A percentile compares a stretch with the other conserved stretches of the same genome.
phyloP scores from a whole-genome alignment of 2,113 vertebrate species.

The Odobenus rosmarus region DNA sequence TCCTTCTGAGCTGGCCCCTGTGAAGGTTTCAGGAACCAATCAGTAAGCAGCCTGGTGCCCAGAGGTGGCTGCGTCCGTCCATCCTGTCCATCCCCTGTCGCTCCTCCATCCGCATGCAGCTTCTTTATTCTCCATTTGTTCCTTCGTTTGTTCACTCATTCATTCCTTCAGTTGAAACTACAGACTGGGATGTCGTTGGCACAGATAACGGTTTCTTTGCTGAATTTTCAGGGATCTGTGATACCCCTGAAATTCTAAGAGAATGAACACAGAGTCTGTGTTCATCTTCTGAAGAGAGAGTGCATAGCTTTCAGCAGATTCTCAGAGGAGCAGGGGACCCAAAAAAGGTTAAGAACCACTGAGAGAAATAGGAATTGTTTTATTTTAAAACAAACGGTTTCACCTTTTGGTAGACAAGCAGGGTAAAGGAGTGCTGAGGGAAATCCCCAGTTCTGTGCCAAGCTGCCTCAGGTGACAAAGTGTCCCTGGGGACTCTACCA shows the following conservation, averaged over 20 bases:
- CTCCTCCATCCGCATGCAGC: neutral
- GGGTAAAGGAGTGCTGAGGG: neutral
- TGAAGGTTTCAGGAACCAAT: neutral
- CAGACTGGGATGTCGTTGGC: neutral
- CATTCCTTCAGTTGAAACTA: neutral
- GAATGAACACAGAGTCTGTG: neutral
- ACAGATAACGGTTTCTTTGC: neutral
- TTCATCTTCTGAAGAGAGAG: neutral
- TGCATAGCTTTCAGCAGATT: slow-evolving; percentile 10
- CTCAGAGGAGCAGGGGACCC: slow-evolving; percentile 50
- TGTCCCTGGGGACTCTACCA: rapidly evolving
- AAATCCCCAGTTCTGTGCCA: neutral
- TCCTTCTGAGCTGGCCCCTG: neutral
- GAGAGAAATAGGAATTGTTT: slow-evolving; percentile 7
- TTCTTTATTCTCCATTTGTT: neutral
- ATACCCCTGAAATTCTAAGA: neutral
- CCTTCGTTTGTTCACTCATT: neutral
- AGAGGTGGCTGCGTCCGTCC: neutral
- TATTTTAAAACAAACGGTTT: slow-evolving; percentile 45
- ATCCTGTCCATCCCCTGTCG: neutral
- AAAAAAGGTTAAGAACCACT: slow-evolving; percentile 57
- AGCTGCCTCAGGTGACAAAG: neutral
- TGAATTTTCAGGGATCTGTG: neutral
- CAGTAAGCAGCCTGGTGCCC: neutral
- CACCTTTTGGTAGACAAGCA: neutral